Evolutionary conservation across 2,888 invertebrate species (phyloP), one percentile per base, ranked within the genome.

Genomic region (Chydorus sphaericus): DNA sequence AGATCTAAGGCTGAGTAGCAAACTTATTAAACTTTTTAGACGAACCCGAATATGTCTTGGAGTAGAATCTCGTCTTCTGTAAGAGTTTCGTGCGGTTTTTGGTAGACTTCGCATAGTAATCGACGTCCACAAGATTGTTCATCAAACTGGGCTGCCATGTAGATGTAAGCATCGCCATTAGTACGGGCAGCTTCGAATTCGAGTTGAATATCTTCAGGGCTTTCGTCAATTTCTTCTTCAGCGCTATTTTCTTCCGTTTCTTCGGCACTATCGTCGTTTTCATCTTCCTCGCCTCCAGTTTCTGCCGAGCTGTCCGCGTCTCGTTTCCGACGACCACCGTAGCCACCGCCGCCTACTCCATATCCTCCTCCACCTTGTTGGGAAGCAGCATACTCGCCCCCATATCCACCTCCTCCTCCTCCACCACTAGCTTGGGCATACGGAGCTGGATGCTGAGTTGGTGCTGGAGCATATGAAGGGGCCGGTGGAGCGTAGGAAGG

Each of bases 21-120:
- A n/a, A n/a, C n/a, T n/a, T n/a, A n/a, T n/a, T 14, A n/a, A 10
- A 36, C 23, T 52, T 10, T 4, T 10, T 26, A 8, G 1, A 44
- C 44, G 10, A 44, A 52, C 52, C 52, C 52, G 23, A 52, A 52
- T 23, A 52, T 52, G 18, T 52, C 36, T 52, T 36, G 31, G 20
- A 52, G 23, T 11, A 52, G 36, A 26, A 52, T 36, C 26, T 52
- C 52, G 23, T 36, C 52, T 26, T 31, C 52, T 5, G 52, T 36
- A 11, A 52, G 36, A 10, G 20, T 36, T 7, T 31, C n/a, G 36
- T 52, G 33, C 8, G 52, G 36, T 11, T 52, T 52, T n/a, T 52
- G 52, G 18, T 52, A 52, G 23, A 52, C 10, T 52, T 52, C 52
- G 14, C 52, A 52, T 3, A 52, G 8, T 5, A 52, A 20, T 10